Percentiles rank a stretch among this genome's conserved stretches.
Conservation (phyloP, 2,888 invertebrate species). For the Pomacea canaliculata region DNA sequence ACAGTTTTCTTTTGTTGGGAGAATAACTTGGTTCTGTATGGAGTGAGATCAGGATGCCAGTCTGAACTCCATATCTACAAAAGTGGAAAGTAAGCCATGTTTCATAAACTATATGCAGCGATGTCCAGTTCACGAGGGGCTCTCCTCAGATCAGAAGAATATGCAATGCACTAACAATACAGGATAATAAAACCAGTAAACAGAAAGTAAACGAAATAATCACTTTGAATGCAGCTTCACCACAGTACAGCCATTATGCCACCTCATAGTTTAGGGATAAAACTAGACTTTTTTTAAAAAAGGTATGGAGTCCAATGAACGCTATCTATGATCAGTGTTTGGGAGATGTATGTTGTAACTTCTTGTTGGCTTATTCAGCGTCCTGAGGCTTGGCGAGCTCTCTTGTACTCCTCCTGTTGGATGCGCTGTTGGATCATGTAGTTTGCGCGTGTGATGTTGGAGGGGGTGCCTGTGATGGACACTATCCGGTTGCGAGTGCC, state of each 20-base stretch:
- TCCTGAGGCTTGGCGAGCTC: constrained; percentile 81
- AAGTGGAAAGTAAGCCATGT: not conserved
- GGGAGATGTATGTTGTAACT: constrained; percentile 5
- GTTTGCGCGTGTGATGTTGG: constrained; percentile 91
- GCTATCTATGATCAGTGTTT: constrained; percentile 14
- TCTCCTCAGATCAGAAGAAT: constrained; percentile 5
- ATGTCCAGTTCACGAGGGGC: constrained; percentile 5
- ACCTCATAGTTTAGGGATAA: constrained; percentile 1
- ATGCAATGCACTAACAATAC: constrained; percentile 5
- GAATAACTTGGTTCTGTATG: not conserved
- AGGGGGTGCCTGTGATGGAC: constrained; percentile 90
- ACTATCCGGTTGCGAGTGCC: constrained; percentile 97
- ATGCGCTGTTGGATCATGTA: constrained; percentile 97
- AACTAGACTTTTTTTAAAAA: not conserved
- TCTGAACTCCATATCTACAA: constrained; percentile 1
- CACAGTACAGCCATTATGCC: constrained; percentile 5
- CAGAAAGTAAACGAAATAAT: not conserved
- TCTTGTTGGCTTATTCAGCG: constrained; percentile 40
- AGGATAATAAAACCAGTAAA: constrained; percentile 2
- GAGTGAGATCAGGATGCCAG: constrained; percentile 17
- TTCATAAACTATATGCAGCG: constrained; percentile 1
- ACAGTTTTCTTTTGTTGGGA: no score
- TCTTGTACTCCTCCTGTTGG: constrained; percentile 93
- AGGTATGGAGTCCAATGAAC: not conserved
- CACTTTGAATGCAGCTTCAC: constrained; percentile 10